Conservation (phyloP, 2,113 vertebrate species). For the Scatophagus argus region DNA sequence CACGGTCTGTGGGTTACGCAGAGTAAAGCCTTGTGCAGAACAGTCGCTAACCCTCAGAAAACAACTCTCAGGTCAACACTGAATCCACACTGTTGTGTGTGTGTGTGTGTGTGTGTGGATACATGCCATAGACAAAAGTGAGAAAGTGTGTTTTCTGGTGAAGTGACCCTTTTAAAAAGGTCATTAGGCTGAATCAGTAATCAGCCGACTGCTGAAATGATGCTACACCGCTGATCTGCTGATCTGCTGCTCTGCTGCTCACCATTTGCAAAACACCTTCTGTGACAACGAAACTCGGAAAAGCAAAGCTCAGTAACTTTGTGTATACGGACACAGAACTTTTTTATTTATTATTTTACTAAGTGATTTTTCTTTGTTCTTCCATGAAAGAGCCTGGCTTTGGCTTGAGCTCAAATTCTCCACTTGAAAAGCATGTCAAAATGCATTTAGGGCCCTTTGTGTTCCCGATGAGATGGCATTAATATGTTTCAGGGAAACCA, state of each 20-base stretch:
- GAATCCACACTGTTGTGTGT: neutral
- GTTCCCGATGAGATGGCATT: slow-evolving; percentile 3
- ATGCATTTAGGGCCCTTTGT: slow-evolving; percentile 16
- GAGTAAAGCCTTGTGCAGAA: neutral
- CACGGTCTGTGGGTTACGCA: too few species aligned
- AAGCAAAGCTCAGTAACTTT: neutral
- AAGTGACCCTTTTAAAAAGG: neutral
- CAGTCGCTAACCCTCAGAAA: neutral
- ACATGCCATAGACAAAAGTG: neutral
- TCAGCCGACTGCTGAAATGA: too few species aligned
- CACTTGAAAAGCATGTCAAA: slow-evolving; percentile 18
- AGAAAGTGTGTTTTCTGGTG: neutral
- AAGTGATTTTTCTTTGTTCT: neutral
- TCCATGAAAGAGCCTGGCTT: neutral
- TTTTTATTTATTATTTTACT: neutral
- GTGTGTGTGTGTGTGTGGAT: neutral
- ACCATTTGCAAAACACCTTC: neutral
- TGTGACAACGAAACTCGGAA: neutral
- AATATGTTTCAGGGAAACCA: slow-evolving; percentile 12
- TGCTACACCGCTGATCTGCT: too few species aligned
- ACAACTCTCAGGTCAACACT: too few species aligned
- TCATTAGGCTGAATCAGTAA: neutral
- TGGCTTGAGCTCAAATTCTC: neutral
- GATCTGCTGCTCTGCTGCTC: neutral
- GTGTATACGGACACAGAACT: neutral